Evolutionary conservation across 2,113 vertebrate species (phyloP).

Genomic region (Neotragus pygmaeus): DNA sequence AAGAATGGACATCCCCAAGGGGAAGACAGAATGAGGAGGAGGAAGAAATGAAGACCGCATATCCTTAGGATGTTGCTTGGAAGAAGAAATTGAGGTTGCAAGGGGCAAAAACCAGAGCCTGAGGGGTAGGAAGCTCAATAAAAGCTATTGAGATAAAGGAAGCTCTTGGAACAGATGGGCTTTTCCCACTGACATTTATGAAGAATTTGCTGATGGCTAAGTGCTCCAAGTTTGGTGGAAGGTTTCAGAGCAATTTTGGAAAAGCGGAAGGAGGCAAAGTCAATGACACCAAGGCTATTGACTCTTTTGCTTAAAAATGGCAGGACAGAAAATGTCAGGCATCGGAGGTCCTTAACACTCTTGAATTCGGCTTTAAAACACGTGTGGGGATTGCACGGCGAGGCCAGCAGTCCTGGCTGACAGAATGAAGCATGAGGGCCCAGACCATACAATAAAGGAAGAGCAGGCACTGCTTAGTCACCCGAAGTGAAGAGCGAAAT

Average conservation of each 20-base stretch:
- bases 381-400: constrained; percentile 15
- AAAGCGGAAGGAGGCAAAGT: constrained; percentile 33
- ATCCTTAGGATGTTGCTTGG: not conserved
- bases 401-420: not conserved
- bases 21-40: not conserved
- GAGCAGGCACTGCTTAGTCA: not conserved
- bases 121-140: constrained; percentile 54
- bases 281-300: constrained; percentile 32
- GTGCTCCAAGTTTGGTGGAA: constrained; percentile 21
- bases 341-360: constrained; percentile 36
- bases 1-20: not conserved
- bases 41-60: constrained; percentile 17
- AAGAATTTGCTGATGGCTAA: constrained; percentile 48
- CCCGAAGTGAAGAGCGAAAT: not conserved
- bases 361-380: constrained; percentile 56
- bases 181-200: constrained; percentile 50
- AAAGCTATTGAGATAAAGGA: constrained; percentile 56
- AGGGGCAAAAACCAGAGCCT: constrained; percentile 47
- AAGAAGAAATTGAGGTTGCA: constrained; percentile 65
- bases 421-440: constrained; percentile 43
- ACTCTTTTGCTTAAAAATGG: constrained; percentile 68
- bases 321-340: constrained; percentile 22
- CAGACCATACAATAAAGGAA: constrained; percentile 9
- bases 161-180: not conserved
- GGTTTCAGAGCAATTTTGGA: constrained; percentile 67